phyloP scores from a whole-genome alignment of 1,140 invertebrate genomes.

The Dreissena rostriformis region DNA sequence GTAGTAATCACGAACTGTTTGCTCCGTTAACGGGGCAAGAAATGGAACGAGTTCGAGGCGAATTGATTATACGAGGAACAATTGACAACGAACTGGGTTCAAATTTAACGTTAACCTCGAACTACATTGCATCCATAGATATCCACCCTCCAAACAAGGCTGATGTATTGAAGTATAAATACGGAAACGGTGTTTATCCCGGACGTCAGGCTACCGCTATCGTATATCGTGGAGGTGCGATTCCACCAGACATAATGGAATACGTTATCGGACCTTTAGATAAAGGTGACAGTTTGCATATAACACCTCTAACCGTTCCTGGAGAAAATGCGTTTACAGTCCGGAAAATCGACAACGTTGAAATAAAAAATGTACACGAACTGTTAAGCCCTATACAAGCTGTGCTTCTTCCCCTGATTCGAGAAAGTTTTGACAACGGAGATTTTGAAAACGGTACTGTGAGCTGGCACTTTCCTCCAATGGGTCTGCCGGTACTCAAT shows the following conservation, averaged over 20 bases:
- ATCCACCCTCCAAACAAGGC: slow-evolving; percentile 26
- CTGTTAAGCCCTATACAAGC: slow-evolving; percentile 8
- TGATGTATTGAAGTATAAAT: slow-evolving; percentile 18
- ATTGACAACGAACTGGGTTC: not conserved
- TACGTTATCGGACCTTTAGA: slow-evolving; percentile 47
- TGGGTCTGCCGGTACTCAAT: slow-evolving; percentile 41
- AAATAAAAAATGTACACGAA: slow-evolving; percentile 19
- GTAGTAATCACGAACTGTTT: slow-evolving; percentile 4
- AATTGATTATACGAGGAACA: not conserved
- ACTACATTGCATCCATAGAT: not conserved
- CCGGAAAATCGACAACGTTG: slow-evolving; percentile 39
- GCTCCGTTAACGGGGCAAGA: slow-evolving; percentile 26
- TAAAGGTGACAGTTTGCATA: not conserved
- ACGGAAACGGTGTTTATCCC: slow-evolving; percentile 14
- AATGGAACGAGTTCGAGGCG: slow-evolving; percentile 15
- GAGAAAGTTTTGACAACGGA: slow-evolving; percentile 46
- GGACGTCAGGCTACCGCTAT: slow-evolving; percentile 30
- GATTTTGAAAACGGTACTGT: slow-evolving; percentile 24
- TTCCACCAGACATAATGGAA: slow-evolving; percentile 44
- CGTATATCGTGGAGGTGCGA: slow-evolving; percentile 17
- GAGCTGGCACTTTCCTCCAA: slow-evolving; percentile 15
- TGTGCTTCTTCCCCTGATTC: slow-evolving; percentile 20
- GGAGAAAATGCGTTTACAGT: slow-evolving; percentile 45
- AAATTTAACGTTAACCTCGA: no score
- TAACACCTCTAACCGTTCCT: not conserved